Base-by-base conservation (phyloP, 2,797 vertebrate genomes). In the Rhinella marina region DNA sequence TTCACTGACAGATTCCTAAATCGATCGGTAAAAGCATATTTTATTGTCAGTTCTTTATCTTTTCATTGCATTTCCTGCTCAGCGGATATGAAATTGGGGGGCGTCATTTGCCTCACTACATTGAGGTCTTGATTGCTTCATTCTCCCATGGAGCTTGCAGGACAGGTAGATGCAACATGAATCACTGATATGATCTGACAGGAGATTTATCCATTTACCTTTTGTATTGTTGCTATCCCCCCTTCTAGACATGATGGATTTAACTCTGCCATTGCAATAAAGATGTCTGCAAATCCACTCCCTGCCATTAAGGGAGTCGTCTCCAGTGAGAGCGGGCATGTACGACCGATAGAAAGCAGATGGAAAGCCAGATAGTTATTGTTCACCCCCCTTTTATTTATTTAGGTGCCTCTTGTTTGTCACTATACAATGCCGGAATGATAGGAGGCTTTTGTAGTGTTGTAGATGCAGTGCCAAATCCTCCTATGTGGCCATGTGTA, bases 181-280 rank as follows among this genome's bases (percentile, higher is more conserved):
- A 81, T 88, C 72, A 62, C 80, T 83, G 75, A 86, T 86, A 50
- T n/a, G 50, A 84, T 72, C 72, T 72, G 88, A 89, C 88, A 86
- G 85, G 52, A 77, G 84, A 50, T 85, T 76, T 82, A 82, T 81
- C 48, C 59, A 57, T 86, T 88, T 88, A 81, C 66, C 82, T 77
- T 48, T 81, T 82, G 73, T 81, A 62, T 70, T 80, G 83, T 75
- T 84, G 68, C 32, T 19, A 64, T n/a, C 41, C 88, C 70, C 57
- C 41, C 88, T 52, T 32, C 77, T 48, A 77, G 84, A 81, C 61
- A 78, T 68, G 61, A 81, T 81, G 23, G 68, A 82, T 86, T 79
- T 78, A 52, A 75, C 88, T 82, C 27, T 59, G n/a, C 66, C 29
- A 50, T 32, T 68, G 70, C 64, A 83, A 70, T 77, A 50, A 82